These are phyloP conservation scores for Coendou prehensilis DNA, from an alignment of 2,797 vertebrate species.

Conservation along the genomic window DNA sequence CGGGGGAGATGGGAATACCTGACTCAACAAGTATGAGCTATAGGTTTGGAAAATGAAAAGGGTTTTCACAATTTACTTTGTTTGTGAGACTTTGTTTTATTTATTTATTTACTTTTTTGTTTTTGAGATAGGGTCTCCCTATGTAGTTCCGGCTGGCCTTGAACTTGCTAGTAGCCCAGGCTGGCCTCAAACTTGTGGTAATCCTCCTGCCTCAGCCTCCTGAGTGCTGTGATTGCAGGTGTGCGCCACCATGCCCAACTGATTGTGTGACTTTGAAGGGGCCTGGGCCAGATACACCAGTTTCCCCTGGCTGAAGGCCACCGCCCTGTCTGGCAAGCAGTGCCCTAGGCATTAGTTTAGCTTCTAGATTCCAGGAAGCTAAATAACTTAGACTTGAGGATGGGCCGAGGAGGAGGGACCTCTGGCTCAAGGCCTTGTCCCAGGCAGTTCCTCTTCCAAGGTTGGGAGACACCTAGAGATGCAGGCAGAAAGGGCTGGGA, in stretches of 20 bases:
- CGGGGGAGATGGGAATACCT: not conserved
- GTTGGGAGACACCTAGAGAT: not conserved
- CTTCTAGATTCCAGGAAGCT: slow-evolving; percentile 5
- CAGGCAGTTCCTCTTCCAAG: not conserved
- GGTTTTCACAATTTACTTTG: not conserved
- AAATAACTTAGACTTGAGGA: not conserved
- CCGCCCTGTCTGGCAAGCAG: not conserved
- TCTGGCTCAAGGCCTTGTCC: not conserved
- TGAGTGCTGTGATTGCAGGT: not conserved
- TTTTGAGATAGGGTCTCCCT: not conserved
- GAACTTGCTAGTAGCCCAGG: not conserved
- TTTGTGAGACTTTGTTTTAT: not conserved
- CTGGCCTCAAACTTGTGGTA: not conserved
- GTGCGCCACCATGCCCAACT: not conserved
- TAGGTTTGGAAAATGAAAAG: not conserved
- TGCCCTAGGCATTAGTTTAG: not conserved
- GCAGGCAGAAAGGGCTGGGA: not conserved
- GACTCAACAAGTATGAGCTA: not conserved
- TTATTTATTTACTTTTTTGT: not conserved
- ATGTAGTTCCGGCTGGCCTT: not conserved
- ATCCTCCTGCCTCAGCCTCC: not conserved
- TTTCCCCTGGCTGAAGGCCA: not conserved
- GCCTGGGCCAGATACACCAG: not conserved
- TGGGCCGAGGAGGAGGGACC: too few relatives aligned
- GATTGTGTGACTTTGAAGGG: not conserved